phyloP scores from a whole-genome alignment of 2,797 vertebrate species.

The Sebastes paucispinis region DNA sequence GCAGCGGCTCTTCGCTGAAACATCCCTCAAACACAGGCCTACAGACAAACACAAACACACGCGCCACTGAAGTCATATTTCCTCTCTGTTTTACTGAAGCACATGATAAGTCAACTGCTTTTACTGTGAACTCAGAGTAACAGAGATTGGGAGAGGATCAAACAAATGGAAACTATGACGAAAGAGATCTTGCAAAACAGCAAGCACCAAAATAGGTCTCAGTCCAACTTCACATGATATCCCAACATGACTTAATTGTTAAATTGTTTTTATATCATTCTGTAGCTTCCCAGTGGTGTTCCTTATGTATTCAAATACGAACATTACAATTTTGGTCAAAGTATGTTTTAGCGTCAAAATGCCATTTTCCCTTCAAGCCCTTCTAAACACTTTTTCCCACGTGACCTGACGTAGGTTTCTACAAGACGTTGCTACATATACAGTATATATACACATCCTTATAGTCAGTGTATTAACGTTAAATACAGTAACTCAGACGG shows the following conservation, averaged over 20 bases:
- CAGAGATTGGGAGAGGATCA: neutral
- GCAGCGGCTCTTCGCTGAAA: constrained; percentile 94
- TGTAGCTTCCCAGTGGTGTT: neutral
- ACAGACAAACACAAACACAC: constrained; percentile 6
- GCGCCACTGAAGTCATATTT: neutral
- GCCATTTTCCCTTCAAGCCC: neutral
- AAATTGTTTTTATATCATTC: neutral
- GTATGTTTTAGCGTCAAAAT: no score
- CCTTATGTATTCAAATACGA: no score
- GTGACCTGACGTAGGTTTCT: no score
- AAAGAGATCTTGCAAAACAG: constrained; percentile 37
- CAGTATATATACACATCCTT: no score
- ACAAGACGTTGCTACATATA: no score
- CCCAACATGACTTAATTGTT: neutral
- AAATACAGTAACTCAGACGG: no score
- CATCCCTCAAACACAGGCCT: constrained; percentile 93
- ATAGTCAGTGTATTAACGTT: no score
- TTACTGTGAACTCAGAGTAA: constrained; percentile 2
- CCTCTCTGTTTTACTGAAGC: neutral
- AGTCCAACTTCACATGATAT: neutral
- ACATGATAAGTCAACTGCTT: constrained; percentile 30
- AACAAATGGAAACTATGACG: constrained; percentile 6
- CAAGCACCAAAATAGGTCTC: neutral
- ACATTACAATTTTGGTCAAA: no score
- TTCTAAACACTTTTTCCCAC: no score